Conservation (phyloP, 2,113 vertebrate genomes). For the Lepidothrix coronata region DNA sequence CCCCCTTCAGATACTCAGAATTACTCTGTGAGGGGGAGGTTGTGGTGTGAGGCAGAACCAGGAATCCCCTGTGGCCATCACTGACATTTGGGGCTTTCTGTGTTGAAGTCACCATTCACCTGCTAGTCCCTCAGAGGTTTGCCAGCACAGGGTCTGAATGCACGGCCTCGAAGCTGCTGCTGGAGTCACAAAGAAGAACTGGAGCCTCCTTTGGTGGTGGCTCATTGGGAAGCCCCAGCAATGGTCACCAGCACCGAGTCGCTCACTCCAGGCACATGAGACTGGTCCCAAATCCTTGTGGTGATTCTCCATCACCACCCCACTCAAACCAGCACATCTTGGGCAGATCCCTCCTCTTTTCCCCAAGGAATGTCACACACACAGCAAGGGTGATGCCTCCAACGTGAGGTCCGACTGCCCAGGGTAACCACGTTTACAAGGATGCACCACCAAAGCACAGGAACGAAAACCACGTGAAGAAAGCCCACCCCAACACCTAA, state of each 20-base stretch:
- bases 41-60: background rate
- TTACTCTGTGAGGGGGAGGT: background rate
- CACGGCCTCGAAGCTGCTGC: accelerated
- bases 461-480: background rate
- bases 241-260: accelerated
- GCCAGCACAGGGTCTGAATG: background rate
- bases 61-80: background rate
- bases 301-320: background rate
- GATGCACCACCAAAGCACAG: background rate
- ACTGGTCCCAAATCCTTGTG: background rate
- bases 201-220: background rate
- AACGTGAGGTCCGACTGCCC: background rate
- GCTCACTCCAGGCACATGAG: accelerated
- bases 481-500: background rate
- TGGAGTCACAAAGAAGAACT: background rate
- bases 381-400: accelerated
- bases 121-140: background rate
- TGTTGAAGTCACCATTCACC: background rate
- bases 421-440: accelerated
- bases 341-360: background rate
- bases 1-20: background rate
- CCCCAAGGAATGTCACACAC: accelerated
- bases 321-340: background rate
- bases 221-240: background rate
- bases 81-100: background rate